A percentile compares a stretch with the other conserved stretches of the same genome.
Evolutionary conservation across 1,140 invertebrate genomes (phyloP).

Genomic region (Palaemon carinicauda): DNA sequence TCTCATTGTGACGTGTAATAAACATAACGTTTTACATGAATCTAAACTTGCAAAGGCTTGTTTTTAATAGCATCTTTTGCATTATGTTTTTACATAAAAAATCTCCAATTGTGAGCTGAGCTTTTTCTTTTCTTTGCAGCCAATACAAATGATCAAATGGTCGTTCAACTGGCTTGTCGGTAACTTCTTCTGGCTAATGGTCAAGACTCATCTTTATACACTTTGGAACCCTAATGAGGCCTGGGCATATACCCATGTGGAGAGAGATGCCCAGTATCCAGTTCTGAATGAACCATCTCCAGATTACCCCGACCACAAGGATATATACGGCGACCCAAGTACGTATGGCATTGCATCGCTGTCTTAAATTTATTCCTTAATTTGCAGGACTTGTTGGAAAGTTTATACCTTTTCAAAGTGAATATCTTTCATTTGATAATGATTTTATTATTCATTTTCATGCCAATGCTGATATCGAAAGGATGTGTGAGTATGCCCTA

Average conservation of each 20-base stretch:
- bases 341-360: not conserved
- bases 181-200: slow-evolving; percentile 65
- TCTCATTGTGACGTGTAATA: too few relatives aligned
- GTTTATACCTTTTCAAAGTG: not conserved
- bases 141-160: slow-evolving; percentile 66
- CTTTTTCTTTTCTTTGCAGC: slow-evolving; percentile 62
- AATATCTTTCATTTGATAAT: not conserved
- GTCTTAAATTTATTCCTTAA: not conserved
- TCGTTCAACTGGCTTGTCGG: slow-evolving; percentile 66
- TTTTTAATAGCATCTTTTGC: too few relatives aligned
- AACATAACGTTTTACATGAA: too few relatives aligned
- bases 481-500: too few relatives aligned
- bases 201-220: slow-evolving; percentile 64
- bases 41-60: too few relatives aligned
- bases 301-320: not conserved
- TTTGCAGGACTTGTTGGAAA: too few relatives aligned
- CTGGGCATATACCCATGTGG: slow-evolving; percentile 54
- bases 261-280: not conserved
- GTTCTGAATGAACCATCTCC: not conserved
- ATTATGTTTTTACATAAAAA: too few relatives aligned
- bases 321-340: not conserved
- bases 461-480: too few relatives aligned
- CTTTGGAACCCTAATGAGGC: slow-evolving; percentile 64
- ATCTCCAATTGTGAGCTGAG: too few relatives aligned
- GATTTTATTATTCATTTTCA: not conserved